Evolutionary conservation across 2,797 vertebrate genomes (phyloP).

Genomic region (Danio tinwini): DNA sequence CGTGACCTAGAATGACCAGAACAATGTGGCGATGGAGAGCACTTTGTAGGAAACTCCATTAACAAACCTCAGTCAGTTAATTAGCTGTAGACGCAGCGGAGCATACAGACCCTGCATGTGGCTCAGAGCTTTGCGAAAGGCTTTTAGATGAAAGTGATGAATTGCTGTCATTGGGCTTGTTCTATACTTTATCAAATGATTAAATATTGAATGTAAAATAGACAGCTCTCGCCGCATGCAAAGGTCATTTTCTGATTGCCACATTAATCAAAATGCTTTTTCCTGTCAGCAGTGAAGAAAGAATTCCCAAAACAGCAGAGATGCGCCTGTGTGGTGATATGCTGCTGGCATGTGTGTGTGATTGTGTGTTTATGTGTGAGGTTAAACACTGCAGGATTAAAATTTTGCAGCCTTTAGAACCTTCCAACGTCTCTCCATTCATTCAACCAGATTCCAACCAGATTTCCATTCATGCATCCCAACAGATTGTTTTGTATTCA

Average conservation of each 20-base stretch:
- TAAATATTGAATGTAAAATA: constrained; percentile 61
- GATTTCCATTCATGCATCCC: constrained; percentile 33
- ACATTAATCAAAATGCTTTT: constrained; percentile 51
- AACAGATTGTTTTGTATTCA: constrained; percentile 42
- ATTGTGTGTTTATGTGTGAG: neutral
- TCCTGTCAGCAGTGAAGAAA: constrained; percentile 36
- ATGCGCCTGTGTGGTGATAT: constrained; percentile 41
- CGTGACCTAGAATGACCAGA: constrained; percentile 46
- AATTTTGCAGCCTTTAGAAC: constrained; percentile 45
- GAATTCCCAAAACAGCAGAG: constrained; percentile 40
- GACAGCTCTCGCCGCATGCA: constrained; percentile 50
- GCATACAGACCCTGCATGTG: constrained; percentile 39
- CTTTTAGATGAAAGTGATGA: constrained; percentile 57
- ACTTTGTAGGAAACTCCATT: constrained; percentile 54
- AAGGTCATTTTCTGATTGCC: constrained; percentile 49
- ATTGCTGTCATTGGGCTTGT: constrained; percentile 53
- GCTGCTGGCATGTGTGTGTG: constrained; percentile 7
- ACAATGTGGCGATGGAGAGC: constrained; percentile 40
- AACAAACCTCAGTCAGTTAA: constrained; percentile 54
- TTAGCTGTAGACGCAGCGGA: constrained; percentile 48
- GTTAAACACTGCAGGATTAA: constrained; percentile 26
- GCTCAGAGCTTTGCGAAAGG: constrained; percentile 36
- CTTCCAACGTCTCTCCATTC: constrained; percentile 9
- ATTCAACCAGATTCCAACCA: neutral
- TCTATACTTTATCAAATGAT: constrained; percentile 56